Evolutionary conservation across 2,797 vertebrate species (phyloP).

Genomic region (Hapalemur alaotrensis): DNA sequence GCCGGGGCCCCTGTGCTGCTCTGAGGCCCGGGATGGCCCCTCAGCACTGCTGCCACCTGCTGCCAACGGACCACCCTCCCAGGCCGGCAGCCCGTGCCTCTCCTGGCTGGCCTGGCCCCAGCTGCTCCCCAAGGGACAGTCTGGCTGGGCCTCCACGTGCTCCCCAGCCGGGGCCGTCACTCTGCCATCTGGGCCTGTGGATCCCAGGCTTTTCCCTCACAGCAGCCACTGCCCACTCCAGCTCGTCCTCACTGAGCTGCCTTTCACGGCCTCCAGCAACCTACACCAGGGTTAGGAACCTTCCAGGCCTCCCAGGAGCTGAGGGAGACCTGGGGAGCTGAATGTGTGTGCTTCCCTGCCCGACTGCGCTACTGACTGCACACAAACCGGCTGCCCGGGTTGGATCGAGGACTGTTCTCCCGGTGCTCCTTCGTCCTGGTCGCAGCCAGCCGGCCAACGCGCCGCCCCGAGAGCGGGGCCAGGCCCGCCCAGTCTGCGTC

Average conservation of each 20-base stretch:
- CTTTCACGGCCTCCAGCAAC: not conserved
- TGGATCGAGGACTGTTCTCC: not conserved
- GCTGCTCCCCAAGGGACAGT: too few relatives aligned
- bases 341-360: not conserved
- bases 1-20: too few relatives aligned
- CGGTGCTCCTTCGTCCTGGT: not conserved
- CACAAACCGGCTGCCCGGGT: too few relatives aligned
- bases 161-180: fast-evolving
- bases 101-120: not conserved
- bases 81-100: not conserved
- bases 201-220: not conserved
- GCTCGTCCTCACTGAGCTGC: not conserved
- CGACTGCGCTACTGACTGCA: not conserved
- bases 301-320: not conserved
- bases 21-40: fast-evolving
- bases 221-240: not conserved
- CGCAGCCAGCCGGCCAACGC: not conserved
- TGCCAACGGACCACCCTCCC: not conserved
- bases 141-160: fast-evolving
- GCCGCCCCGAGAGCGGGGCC: not conserved
- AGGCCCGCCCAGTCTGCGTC: too few relatives aligned
- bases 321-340: not conserved
- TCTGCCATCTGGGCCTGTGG: fast-evolving
- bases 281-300: fast-evolving
- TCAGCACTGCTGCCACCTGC: not conserved